Percentiles rank a stretch among this genome's conserved stretches.
phyloP scores from a whole-genome alignment of 2,113 vertebrate species.

The Notarius lentiginosus region DNA sequence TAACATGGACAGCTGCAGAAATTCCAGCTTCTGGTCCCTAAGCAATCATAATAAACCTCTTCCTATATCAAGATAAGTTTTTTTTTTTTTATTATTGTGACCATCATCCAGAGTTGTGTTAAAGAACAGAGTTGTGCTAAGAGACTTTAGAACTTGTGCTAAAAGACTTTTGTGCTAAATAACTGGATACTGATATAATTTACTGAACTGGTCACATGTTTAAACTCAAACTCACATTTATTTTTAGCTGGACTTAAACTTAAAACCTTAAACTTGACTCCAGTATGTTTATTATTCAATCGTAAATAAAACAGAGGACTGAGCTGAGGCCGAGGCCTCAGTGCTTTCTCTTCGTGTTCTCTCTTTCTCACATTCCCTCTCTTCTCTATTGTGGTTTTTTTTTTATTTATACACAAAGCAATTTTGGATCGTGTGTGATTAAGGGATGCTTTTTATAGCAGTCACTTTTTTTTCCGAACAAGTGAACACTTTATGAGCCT shows the following conservation, averaged over 20 bases:
- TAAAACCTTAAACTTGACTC: background rate
- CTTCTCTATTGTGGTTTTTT: conserved; percentile 21
- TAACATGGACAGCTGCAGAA: too few species aligned
- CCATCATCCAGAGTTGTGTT: too few species aligned
- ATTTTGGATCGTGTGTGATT: conserved; percentile 29
- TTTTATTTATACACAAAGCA: conserved; percentile 45
- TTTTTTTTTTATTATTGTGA: too few species aligned
- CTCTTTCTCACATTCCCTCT: conserved; percentile 11
- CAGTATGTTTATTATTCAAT: background rate
- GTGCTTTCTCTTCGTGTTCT: background rate
- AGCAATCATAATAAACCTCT: too few species aligned
- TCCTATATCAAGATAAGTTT: too few species aligned
- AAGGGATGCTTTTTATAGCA: conserved; percentile 20
- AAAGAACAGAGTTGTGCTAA: too few species aligned
- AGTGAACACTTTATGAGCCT: background rate
- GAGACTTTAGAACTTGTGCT: too few species aligned
- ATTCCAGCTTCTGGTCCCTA: too few species aligned
- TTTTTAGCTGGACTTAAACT: background rate
- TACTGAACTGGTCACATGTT: background rate
- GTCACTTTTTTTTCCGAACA: conserved; percentile 9
- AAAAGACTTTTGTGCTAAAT: too few species aligned
- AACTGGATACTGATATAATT: background rate
- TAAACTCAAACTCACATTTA: background rate
- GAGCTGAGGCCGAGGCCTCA: background rate
- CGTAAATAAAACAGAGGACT: background rate